Evolutionary conservation across 2,888 invertebrate species (phyloP).

Genomic region (Sphaerophoria rueppellii): DNA sequence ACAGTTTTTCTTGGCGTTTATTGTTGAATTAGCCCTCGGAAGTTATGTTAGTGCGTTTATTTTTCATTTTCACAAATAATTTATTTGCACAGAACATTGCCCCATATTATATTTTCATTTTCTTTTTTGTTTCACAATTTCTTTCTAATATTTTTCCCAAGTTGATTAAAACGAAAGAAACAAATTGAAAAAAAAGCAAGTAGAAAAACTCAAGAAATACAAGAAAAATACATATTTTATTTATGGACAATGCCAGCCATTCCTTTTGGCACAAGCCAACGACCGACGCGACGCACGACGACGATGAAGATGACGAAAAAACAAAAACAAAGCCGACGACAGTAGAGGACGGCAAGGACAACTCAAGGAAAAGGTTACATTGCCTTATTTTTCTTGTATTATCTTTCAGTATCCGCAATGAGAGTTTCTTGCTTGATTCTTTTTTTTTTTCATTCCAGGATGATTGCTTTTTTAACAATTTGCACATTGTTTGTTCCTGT

Average conservation of each 20-base stretch:
- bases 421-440: constrained; percentile 36
- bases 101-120: constrained; percentile 24
- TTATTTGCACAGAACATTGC: constrained; percentile 32
- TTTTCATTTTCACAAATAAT: background rate
- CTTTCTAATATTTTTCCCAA: constrained; percentile 24
- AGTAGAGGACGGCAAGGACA: no score
- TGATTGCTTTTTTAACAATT: constrained; percentile 66
- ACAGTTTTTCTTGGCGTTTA: background rate
- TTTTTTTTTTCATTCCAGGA: constrained; percentile 54
- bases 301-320: background rate
- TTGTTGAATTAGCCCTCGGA: background rate
- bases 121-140: constrained; percentile 1
- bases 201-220: constrained; percentile 48
- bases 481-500: constrained; percentile 40
- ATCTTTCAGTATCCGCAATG: constrained; percentile 38
- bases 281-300: no score
- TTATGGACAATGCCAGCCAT: constrained; percentile 61
- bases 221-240: constrained; percentile 52
- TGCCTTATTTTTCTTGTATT: constrained; percentile 30
- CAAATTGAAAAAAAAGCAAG: constrained; percentile 35
- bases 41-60: background rate
- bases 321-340: no score
- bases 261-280: constrained; percentile 16
- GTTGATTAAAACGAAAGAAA: constrained; percentile 35
- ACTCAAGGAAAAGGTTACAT: constrained; percentile 35